A percentile compares a stretch with the other conserved stretches of the same genome.
Evolutionary conservation across 2,113 vertebrate species (phyloP).

Genomic region (Acinonyx jubatus): DNA sequence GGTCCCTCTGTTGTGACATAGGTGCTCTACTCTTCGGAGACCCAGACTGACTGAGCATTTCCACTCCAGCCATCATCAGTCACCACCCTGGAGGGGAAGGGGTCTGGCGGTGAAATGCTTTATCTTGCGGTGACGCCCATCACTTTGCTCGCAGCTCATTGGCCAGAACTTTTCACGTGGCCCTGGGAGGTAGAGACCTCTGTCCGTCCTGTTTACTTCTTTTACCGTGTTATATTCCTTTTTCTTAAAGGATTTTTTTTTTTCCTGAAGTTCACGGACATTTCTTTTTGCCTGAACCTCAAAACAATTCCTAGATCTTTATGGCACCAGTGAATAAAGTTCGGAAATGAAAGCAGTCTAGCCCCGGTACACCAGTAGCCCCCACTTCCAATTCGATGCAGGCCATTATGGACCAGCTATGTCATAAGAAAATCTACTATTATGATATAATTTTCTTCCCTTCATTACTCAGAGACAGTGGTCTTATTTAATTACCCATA

Average conservation of each 20-base stretch:
- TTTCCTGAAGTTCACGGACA: neutral
- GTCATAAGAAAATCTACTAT: slow-evolving; percentile 46
- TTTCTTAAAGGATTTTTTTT: neutral
- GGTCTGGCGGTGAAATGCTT: neutral
- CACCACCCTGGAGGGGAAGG: neutral
- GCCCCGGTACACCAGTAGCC: neutral
- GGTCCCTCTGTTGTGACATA: neutral
- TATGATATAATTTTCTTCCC: slow-evolving; percentile 22
- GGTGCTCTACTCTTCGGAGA: neutral
- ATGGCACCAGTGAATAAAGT: neutral
- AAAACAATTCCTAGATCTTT: neutral
- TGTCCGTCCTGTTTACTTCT: neutral
- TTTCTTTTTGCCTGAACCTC: neutral
- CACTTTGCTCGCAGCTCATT: neutral
- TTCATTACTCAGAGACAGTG: slow-evolving; percentile 38
- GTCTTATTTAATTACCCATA: slow-evolving; percentile 56
- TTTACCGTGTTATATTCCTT: neutral
- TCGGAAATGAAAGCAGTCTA: slow-evolving; percentile 40
- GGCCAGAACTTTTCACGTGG: neutral
- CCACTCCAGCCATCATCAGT: neutral
- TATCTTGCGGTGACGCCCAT: neutral
- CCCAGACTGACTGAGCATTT: too few relatives aligned
- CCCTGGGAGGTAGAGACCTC: neutral
- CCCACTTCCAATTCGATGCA: slow-evolving; percentile 1
- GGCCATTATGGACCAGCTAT: neutral